Percentiles rank a stretch among this genome's conserved stretches.
Conservation (phyloP, 2,797 vertebrate genomes). For the Borostomias antarcticus region DNA sequence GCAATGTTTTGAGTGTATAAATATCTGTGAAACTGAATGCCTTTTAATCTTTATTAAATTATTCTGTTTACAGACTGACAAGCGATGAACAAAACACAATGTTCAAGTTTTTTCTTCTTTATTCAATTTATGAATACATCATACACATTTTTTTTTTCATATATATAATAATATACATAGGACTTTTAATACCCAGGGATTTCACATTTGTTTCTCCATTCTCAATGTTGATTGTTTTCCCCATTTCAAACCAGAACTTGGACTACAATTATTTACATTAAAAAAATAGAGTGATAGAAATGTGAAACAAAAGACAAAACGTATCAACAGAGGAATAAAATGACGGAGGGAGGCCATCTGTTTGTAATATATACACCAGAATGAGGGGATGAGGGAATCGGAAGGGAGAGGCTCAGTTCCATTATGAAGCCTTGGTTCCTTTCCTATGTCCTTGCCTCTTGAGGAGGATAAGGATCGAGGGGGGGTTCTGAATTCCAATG, state of each 20-base stretch:
- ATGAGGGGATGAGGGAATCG: slow-evolving; percentile 29
- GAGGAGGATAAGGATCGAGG: background rate
- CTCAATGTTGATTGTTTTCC: slow-evolving; percentile 62
- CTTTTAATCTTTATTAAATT: slow-evolving; percentile 23
- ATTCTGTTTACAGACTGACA: no score
- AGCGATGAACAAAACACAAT: slow-evolving; percentile 17
- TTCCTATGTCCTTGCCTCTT: background rate
- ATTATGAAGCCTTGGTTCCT: slow-evolving; percentile 3
- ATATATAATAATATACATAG: slow-evolving; percentile 83
- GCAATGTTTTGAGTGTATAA: slow-evolving; percentile 44
- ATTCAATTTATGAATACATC: slow-evolving; percentile 81
- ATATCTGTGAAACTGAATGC: slow-evolving; percentile 9
- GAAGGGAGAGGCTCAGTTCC: slow-evolving; percentile 12
- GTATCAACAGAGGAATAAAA: slow-evolving; percentile 62
- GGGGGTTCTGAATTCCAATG: background rate
- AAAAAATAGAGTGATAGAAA: slow-evolving; percentile 77
- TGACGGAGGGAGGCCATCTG: slow-evolving; percentile 59
- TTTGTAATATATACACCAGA: slow-evolving; percentile 75
- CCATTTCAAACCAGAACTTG: slow-evolving; percentile 70
- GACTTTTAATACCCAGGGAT: slow-evolving; percentile 73
- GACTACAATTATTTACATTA: slow-evolving; percentile 84
- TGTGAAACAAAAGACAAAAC: slow-evolving; percentile 63
- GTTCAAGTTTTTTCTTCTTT: slow-evolving; percentile 61
- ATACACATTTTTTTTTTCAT: slow-evolving; percentile 79
- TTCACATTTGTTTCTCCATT: slow-evolving; percentile 75